Percentiles rank a stretch among this genome's conserved stretches.
Evolutionary conservation across 2,888 invertebrate genomes (phyloP).

Genomic region (Aporophyla nigra): DNA sequence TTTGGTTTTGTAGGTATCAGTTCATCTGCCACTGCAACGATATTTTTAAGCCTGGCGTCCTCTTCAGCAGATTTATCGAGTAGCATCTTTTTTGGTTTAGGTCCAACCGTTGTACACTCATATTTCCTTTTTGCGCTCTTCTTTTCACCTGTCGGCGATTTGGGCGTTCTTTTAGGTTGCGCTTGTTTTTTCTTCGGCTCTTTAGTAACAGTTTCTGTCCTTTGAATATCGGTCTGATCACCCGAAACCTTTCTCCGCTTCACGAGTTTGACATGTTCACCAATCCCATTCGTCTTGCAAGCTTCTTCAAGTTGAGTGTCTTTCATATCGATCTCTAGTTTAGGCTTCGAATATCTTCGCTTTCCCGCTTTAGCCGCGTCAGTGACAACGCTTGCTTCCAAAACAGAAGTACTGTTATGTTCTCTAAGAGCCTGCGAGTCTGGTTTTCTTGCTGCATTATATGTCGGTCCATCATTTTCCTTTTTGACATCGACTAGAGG

Average conservation of each 20-base stretch:
- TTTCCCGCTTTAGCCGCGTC: slow-evolving; percentile 84
- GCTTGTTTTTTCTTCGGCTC: slow-evolving; percentile 81
- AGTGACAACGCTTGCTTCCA: slow-evolving; percentile 75
- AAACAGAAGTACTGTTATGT: slow-evolving; percentile 77
- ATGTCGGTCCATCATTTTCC: slow-evolving; percentile 87
- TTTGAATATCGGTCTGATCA: slow-evolving; percentile 79
- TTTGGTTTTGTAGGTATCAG: slow-evolving; percentile 79
- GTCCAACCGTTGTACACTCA: slow-evolving; percentile 72
- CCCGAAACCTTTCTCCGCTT: slow-evolving; percentile 90
- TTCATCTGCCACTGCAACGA: slow-evolving; percentile 75
- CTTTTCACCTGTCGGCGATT: slow-evolving; percentile 80
- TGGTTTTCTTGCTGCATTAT: slow-evolving; percentile 81
- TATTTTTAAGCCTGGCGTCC: slow-evolving; percentile 78
- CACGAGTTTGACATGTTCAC: slow-evolving; percentile 89
- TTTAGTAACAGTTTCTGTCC: slow-evolving; percentile 78
- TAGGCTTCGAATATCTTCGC: slow-evolving; percentile 86
- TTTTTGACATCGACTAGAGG: slow-evolving; percentile 88
- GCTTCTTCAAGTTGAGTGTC: slow-evolving; percentile 86
- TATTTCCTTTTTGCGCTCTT: slow-evolving; percentile 88
- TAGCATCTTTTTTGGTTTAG: slow-evolving; percentile 80
- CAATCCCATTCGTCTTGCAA: slow-evolving; percentile 88
- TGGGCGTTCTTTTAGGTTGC: slow-evolving; percentile 77
- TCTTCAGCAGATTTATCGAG: slow-evolving; percentile 78
- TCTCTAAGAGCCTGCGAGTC: slow-evolving; percentile 87
- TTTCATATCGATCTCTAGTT: slow-evolving; percentile 88